Base-by-base conservation (phyloP, 2,113 vertebrate genomes). In the Cacatua alba region DNA sequence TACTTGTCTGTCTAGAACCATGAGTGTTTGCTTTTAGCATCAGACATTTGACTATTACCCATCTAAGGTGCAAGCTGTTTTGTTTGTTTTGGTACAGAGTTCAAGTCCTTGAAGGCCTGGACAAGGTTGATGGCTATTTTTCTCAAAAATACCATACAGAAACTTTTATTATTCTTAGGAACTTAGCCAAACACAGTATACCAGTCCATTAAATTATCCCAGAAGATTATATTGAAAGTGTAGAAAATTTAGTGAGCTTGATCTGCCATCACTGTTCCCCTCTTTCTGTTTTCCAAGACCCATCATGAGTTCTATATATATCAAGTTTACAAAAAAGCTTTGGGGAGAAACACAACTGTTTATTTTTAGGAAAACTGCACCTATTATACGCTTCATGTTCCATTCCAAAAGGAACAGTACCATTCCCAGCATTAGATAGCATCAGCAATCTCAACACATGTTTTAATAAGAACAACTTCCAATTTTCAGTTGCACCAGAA, bases 401-500 rank as follows among this genome's bases (percentile, higher is more conserved):
- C 41, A 13, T 79, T 89, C 55, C 14, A 74, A 91, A 90, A 87
- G 48, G 37, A 83, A 19, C 39, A 39, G 14, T n/a, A 60, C 35
- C 23, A 21, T 70, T 92, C 20, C 24, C 33, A 88, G 33, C 18
- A 24, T 35, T 60, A 88, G 88, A 86, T 75, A 95, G 9, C 44
- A 92, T 88, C 82, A 90, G 71, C 10, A 75, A 72, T 71, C 64
- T 81, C 79, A 68, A 71, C 35, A 81, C 23, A 11, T 23, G 26
- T 93, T 84, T 81, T 92, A 86, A 86, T 76, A 49, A 86, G 51
- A 46, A 64, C 19, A 60, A 46, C 72, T 88, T 96, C 86, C 92
- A 95, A 84, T 96, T 94, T 95, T 90, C 93, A 81, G 64, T 86
- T 95, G 88, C 62, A 96, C 95, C 93, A 96, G 95, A 97, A 95